Conservation (phyloP, 2,888 invertebrate species). For the Rhaphigaster nebulosa region DNA sequence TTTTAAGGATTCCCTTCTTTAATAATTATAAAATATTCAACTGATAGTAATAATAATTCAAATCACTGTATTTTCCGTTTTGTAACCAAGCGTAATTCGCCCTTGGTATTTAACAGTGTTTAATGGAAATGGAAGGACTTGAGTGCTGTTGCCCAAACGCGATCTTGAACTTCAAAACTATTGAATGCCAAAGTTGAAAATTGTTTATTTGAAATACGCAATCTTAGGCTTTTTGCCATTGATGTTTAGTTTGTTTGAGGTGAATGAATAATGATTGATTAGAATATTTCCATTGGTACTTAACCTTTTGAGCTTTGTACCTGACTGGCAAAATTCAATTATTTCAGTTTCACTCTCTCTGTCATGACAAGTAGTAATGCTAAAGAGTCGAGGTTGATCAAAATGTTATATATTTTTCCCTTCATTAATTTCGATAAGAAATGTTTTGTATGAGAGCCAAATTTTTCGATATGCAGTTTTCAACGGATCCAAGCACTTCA, state of each 20-base stretch:
- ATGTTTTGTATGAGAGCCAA: too few relatives aligned
- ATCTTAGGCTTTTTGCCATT: neutral
- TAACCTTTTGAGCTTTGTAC: neutral
- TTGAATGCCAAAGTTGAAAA: neutral
- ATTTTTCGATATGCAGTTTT: too few relatives aligned
- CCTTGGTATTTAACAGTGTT: constrained; percentile 26
- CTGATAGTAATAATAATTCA: neutral
- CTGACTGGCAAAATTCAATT: neutral
- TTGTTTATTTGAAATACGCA: neutral
- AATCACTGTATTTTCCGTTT: neutral
- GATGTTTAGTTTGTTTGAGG: neutral
- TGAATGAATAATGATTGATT: neutral
- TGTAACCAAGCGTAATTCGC: neutral
- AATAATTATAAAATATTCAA: neutral
- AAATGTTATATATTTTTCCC: too few relatives aligned
- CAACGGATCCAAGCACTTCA: too few relatives aligned
- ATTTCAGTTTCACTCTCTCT: neutral
- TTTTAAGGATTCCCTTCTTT: too few relatives aligned
- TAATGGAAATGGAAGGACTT: neutral
- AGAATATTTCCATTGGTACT: neutral
- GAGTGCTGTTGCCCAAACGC: constrained; percentile 2
- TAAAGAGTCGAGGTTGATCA: too few relatives aligned
- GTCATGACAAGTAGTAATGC: neutral
- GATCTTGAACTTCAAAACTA: constrained; percentile 34
- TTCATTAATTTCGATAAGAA: too few relatives aligned